These are phyloP conservation scores for Loxodonta africana DNA, from an alignment of 2,113 vertebrate species.

Conservation along the genomic window DNA sequence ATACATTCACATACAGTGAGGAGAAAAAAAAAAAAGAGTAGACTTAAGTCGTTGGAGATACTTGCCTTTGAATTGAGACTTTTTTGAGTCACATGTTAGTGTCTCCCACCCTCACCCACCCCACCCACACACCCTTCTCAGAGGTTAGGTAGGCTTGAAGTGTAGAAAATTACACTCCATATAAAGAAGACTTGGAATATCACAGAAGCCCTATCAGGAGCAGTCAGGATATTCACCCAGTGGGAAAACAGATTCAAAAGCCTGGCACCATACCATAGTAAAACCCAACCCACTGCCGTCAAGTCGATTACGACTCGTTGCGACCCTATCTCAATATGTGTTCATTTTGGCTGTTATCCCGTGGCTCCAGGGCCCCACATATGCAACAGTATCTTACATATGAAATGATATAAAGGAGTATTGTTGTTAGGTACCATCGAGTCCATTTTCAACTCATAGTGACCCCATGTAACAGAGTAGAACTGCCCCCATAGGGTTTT, in stretches of 20 bases:
- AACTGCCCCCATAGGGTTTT: not conserved
- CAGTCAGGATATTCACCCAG: not conserved
- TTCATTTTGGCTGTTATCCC: not conserved
- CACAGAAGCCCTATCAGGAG: not conserved
- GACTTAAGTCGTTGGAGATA: not conserved
- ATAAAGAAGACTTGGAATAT: not conserved
- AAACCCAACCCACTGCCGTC: too few relatives aligned
- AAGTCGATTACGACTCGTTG: too few relatives aligned
- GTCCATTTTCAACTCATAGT: not conserved
- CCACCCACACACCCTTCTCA: not conserved
- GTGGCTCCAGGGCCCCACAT: not conserved
- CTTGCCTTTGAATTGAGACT: not conserved
- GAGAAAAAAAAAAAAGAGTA: not conserved
- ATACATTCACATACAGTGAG: not conserved
- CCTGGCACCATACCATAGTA: rapidly evolving
- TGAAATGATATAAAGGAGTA: not conserved
- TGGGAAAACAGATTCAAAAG: not conserved
- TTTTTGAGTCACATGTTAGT: not conserved
- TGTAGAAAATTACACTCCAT: not conserved
- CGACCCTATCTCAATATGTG: not conserved
- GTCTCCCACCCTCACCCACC: not conserved
- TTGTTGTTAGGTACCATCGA: not conserved
- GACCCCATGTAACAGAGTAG: not conserved
- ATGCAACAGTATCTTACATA: not conserved
- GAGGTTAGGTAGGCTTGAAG: not conserved